These are phyloP conservation scores for Apis florea DNA, from an alignment of 1,140 invertebrate genomes.

Conservation along the genomic window DNA sequence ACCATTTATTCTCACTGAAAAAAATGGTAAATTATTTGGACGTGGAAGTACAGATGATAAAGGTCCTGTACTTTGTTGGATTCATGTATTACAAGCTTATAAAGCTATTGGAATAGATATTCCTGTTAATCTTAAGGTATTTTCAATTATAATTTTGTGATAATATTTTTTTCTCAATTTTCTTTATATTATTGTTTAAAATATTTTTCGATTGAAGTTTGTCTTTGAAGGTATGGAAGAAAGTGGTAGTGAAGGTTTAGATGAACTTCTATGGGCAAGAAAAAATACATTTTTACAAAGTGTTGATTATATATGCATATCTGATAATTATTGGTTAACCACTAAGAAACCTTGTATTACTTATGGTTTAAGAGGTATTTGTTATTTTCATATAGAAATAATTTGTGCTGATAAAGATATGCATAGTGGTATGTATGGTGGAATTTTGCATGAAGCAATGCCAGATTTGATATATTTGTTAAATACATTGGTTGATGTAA, in stretches of 20 bases:
- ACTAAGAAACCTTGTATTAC: constrained; percentile 98
- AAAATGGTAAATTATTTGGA: constrained; percentile 95
- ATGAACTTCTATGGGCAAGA: constrained; percentile 88
- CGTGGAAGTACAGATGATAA: constrained; percentile 97
- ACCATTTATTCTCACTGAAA: constrained; percentile 94
- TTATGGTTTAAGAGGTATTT: constrained; percentile 96
- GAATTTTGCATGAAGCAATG: constrained; percentile 94
- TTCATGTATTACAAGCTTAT: constrained; percentile 95
- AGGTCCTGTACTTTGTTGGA: constrained; percentile 94
- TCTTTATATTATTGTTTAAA: neutral
- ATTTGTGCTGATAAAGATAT: constrained; percentile 95
- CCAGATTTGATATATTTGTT: constrained; percentile 92
- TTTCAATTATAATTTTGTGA: constrained; percentile 19
- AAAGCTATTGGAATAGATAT: constrained; percentile 87
- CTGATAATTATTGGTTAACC: constrained; percentile 99
- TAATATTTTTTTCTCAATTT: constrained; percentile 3
- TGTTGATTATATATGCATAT: constrained; percentile 98
- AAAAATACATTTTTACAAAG: constrained; percentile 91
- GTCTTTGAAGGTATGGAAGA: constrained; percentile 99
- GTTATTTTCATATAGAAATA: constrained; percentile 95
- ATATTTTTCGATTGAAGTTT: constrained; percentile 83
- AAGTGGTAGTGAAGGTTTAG: constrained; percentile 96
- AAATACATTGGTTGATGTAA: constrained; percentile 89
- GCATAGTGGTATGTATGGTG: constrained; percentile 97
- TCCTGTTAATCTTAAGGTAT: constrained; percentile 95